Percentiles rank a stretch among this genome's conserved stretches.
Evolutionary conservation across 2,888 invertebrate genomes (phyloP).

Genomic region (Diabrotica balteata): DNA sequence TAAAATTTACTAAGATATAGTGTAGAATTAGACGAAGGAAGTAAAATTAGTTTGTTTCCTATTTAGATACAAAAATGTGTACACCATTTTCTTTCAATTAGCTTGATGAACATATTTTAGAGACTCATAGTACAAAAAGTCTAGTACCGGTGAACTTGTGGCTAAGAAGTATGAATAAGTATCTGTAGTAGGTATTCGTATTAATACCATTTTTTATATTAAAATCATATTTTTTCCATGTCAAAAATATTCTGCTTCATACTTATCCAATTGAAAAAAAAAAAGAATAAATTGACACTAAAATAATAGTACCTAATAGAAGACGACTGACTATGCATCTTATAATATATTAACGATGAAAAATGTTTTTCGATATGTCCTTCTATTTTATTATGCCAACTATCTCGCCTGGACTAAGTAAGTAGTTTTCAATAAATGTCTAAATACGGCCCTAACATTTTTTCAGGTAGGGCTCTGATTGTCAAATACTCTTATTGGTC

Average conservation of each 20-base stretch:
- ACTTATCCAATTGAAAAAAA: not conserved
- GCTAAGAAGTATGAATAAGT: too few species aligned
- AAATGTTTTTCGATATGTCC: conserved; percentile 9
- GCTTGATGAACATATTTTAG: too few species aligned
- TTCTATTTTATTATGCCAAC: conserved; percentile 15
- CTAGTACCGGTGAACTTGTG: too few species aligned
- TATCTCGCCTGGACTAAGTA: conserved; percentile 19
- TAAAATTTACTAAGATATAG: too few species aligned
- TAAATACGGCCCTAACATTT: conserved; percentile 31
- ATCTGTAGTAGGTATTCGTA: too few species aligned
- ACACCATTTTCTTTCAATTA: too few species aligned
- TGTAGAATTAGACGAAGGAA: too few species aligned
- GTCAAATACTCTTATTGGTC: conserved; percentile 27
- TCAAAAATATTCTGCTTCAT: not conserved
- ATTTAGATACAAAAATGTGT: too few species aligned
- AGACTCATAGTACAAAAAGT: too few species aligned
- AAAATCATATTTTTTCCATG: not conserved
- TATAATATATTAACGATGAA: not conserved
- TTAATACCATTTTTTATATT: too few species aligned
- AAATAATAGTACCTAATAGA: conserved; percentile 1
- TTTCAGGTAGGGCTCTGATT: conserved; percentile 34
- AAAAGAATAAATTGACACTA: not conserved
- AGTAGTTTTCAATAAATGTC: conserved; percentile 17
- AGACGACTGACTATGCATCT: not conserved
- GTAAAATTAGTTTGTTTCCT: too few species aligned